Conservation (phyloP, 2,797 vertebrate genomes). For the Smutsia gigantea region DNA sequence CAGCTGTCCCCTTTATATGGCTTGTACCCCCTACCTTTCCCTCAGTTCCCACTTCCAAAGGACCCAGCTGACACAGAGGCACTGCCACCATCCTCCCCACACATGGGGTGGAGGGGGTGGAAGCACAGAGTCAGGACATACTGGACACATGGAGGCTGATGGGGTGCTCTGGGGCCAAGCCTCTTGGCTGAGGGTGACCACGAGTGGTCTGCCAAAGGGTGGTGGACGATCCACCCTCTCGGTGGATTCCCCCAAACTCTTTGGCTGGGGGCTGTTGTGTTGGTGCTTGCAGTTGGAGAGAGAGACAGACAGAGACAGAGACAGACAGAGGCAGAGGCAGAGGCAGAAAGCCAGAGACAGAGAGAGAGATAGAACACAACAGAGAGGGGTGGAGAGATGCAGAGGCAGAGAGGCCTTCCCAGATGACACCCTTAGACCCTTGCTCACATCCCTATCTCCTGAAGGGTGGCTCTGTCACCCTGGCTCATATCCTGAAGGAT, state of each 20-base stretch:
- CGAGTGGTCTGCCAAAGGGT: accelerated
- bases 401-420: neutral
- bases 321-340: neutral
- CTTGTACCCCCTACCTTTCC: neutral
- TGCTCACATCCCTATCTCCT: neutral
- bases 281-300: no score
- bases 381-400: neutral
- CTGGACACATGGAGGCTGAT: no score
- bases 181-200: neutral
- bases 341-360: no score
- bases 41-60: neutral
- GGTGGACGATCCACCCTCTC: accelerated
- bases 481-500: neutral
- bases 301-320: neutral
- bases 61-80: neutral
- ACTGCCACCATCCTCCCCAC: neutral
- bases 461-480: neutral
- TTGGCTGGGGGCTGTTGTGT: neutral
- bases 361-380: neutral
- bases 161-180: no score
- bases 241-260: neutral
- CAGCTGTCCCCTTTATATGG: neutral
- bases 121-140: neutral
- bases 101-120: no score
- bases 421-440: neutral